Evolutionary conservation across 2,797 vertebrate genomes (phyloP).

Genomic region (Cephalopachus bancanus): DNA sequence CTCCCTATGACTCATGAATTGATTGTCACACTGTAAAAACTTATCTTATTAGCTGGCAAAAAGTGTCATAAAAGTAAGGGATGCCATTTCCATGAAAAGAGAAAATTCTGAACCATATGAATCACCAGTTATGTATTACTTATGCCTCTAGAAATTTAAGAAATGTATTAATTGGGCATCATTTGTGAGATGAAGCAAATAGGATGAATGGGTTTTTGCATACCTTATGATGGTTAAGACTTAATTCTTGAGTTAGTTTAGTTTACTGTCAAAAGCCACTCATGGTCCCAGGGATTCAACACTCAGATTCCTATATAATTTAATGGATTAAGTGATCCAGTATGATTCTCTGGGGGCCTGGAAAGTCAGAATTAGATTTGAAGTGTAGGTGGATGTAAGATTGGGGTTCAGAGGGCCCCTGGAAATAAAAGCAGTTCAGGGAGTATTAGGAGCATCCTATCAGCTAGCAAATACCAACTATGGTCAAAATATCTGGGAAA

Average conservation of each 20-base stretch:
- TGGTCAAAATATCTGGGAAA: not conserved
- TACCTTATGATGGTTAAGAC: not conserved
- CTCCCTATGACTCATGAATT: not conserved
- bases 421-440: not conserved
- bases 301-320: not conserved
- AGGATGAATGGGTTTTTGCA: not conserved
- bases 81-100: conserved; percentile 10
- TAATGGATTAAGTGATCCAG: not conserved
- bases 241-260: conserved; percentile 50
- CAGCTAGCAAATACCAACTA: not conserved
- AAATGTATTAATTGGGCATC: not conserved
- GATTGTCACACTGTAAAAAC: not conserved
- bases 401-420: not conserved
- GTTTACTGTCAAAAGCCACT: not conserved
- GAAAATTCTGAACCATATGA: not conserved
- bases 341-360: not conserved
- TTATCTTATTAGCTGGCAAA: conserved; percentile 23
- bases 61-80: conserved; percentile 32
- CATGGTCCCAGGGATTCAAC: not conserved
- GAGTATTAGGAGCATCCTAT: not conserved
- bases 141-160: not conserved
- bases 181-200: not conserved
- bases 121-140: conserved; percentile 38
- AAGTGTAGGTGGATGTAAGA: not conserved
- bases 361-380: not conserved